These are phyloP conservation scores for Stichodactyla mertensii DNA, from an alignment of 64 coral and sea anemone genomes.

Conservation along the genomic window DNA sequence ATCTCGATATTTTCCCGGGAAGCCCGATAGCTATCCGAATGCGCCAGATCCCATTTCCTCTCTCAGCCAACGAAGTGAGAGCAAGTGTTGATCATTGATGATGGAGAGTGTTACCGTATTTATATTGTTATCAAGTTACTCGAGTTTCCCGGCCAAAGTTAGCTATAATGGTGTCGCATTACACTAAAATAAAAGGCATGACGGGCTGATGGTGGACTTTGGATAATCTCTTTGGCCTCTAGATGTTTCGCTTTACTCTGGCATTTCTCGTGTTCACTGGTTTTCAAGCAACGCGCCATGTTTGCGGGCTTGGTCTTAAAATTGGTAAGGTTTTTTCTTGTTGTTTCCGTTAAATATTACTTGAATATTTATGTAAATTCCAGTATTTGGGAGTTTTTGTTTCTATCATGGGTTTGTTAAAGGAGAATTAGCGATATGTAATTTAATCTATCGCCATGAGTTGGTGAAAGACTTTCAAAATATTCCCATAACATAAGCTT, in stretches of 20 bases:
- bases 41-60: background rate
- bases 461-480: background rate
- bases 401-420: background rate
- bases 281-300: slow-evolving; percentile 6
- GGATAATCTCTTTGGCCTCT: background rate
- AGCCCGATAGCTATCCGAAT: background rate
- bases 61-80: background rate
- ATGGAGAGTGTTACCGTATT: background rate
- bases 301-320: background rate
- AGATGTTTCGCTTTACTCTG: slow-evolving; percentile 14
- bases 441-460: background rate
- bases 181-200: background rate
- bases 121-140: background rate
- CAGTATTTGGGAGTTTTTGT: background rate
- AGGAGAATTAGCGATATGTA: background rate
- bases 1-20: background rate
- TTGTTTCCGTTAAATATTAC: background rate
- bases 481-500: background rate
- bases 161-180: background rate
- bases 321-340: background rate
- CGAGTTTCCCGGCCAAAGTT: background rate
- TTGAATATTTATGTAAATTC: background rate
- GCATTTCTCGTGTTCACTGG: background rate
- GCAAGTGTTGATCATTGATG: background rate
- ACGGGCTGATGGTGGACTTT: background rate